Evolutionary conservation across 1,140 invertebrate species (phyloP), one percentile per base, ranked within the genome.

Genomic region (Ganaspis sp.): DNA sequence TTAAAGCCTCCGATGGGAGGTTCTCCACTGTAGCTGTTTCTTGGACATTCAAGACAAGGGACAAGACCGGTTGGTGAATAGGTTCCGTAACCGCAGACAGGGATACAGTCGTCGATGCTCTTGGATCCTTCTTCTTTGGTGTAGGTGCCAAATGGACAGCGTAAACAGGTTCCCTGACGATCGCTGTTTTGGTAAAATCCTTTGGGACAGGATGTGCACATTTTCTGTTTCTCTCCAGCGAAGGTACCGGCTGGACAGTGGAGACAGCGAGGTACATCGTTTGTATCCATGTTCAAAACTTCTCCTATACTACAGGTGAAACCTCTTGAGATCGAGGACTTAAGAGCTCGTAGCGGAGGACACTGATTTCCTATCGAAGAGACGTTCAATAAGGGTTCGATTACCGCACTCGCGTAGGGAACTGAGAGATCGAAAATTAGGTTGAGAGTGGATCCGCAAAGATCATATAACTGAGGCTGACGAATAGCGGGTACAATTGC

Each of bases 181-280:
- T 96, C 97, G 82, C 95, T 93, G 85, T 98, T 97, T 91, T 99
- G 98, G 88, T 98, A 99, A 81, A 94, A 98, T 26, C 98, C 98
- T 83, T 94, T 92, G 1, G 95, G 94, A 88, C 98, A 99, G 83
- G 95, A 94, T n/a, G 96, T 96, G 89, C 98, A 99, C 75, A 93
- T 92, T 78, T 96, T 95, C 87, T 96, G 96, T 79, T 97, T 96
- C 83, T 96, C 95, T 21, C 95, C 95, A 71, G 97, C 97, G 87
- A 95, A 98, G 0, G 97, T 98, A 83, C 98, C 98, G 83, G 97
- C 97, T 17, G 98, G 98, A 89, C 98, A 99, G 84, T 98, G 96
- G 70, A 98, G 92, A 92, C 98, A 99, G 91, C 97, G 94, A 1
- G 98, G 98, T 58, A 99, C 97, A 86, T 96, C 95, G 82, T 95